Evolutionary conservation across 2,797 vertebrate species (phyloP).

Genomic region (Okamejei kenojei): DNA sequence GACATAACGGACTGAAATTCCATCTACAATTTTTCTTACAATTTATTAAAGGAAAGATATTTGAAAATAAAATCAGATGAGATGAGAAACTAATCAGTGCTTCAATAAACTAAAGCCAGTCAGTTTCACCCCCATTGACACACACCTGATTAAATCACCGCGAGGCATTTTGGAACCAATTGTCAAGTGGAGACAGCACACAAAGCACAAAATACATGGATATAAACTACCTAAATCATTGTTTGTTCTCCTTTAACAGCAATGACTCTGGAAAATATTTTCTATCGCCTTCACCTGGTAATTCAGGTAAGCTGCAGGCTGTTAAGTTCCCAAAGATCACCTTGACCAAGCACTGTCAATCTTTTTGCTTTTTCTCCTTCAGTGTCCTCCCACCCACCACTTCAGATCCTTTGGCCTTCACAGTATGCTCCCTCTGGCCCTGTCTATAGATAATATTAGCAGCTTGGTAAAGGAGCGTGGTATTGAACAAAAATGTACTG

Average conservation of each 20-base stretch:
- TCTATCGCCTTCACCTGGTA: not conserved
- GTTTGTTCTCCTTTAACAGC: not conserved
- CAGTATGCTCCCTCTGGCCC: no score
- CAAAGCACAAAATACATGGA: no score
- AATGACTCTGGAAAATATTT: not conserved
- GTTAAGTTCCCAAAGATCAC: no score
- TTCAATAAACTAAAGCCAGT: not conserved
- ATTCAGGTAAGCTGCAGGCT: no score
- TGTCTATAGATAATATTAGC: no score
- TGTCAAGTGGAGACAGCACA: not conserved
- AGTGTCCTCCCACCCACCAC: no score
- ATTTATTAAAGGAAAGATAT: not conserved
- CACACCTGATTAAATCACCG: not conserved
- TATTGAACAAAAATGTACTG: no score
- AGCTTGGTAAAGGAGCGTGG: no score
- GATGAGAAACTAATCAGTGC: not conserved
- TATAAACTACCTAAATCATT: not conserved
- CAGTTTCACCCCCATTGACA: not conserved
- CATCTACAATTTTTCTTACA: not conserved
- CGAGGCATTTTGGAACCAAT: not conserved
- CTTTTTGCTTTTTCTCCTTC: no score
- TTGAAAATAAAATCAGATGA: not conserved
- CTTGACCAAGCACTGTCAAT: no score
- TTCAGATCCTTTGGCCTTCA: no score
- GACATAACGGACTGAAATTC: not conserved